Percentiles rank a stretch among this genome's conserved stretches.
Conservation (phyloP, 2,113 vertebrate species). For the Astatotilapia flaviijosephi region DNA sequence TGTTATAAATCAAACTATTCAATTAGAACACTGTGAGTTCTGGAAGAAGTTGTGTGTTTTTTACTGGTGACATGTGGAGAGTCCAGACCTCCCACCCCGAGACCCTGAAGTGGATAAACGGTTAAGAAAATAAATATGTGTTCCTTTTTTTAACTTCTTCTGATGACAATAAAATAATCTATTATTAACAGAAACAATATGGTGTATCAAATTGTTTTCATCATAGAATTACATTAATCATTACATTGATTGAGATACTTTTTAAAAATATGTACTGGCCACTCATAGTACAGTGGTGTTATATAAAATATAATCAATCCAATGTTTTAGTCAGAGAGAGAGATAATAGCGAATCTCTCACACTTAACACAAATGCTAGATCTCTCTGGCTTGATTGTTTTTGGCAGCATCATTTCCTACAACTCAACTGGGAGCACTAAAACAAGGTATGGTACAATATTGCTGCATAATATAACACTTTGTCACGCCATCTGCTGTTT, state of each 20-base stretch:
- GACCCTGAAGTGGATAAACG: neutral
- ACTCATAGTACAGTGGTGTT: neutral
- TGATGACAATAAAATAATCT: neutral
- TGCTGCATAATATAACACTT: slow-evolving; percentile 29
- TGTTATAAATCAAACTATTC: neutral
- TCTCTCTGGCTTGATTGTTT: slow-evolving; percentile 8
- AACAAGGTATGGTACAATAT: slow-evolving; percentile 39
- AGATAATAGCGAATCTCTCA: neutral
- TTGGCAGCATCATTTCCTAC: neutral
- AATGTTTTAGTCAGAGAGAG: neutral
- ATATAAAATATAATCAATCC: neutral
- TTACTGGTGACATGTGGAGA: neutral
- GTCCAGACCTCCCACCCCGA: neutral
- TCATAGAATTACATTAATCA: neutral
- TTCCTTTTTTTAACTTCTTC: neutral
- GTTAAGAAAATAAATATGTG: neutral
- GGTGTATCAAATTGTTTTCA: neutral
- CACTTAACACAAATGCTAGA: neutral
- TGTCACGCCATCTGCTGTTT: slow-evolving; percentile 47
- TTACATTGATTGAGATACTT: neutral
- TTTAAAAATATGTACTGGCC: neutral
- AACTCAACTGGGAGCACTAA: slow-evolving; percentile 16
- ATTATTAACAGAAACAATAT: neutral
- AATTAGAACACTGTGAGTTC: neutral
- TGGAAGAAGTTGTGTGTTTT: neutral